These are phyloP conservation scores for Meloidogyne hapla DNA, from an alignment of 1,140 invertebrate genomes.

Conservation along the genomic window DNA sequence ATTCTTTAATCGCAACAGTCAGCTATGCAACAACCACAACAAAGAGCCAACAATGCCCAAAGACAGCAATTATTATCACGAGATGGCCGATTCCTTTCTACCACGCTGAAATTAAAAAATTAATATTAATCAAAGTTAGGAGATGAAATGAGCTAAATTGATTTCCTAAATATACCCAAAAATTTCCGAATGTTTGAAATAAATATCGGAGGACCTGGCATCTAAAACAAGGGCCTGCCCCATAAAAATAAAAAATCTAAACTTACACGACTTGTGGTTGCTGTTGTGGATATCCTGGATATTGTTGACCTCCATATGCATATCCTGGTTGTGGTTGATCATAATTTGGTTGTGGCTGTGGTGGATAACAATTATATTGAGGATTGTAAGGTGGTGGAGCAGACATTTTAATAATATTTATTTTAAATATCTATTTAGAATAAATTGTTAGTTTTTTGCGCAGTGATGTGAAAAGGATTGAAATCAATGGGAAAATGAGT, in stretches of 20 bases:
- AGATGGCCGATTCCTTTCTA: constrained; percentile 32
- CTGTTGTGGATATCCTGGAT: constrained; percentile 29
- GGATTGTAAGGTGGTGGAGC: constrained; percentile 37
- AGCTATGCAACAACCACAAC: constrained; percentile 42
- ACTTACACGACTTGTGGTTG: constrained; percentile 47
- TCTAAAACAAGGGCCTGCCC: no score
- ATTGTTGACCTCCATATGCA: not conserved
- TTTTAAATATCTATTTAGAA: not conserved
- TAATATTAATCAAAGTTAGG: not conserved
- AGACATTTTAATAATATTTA: constrained; percentile 18
- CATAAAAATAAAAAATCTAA: not conserved
- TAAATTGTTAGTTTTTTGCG: no score
- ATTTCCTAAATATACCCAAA: no score
- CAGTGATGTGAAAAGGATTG: no score
- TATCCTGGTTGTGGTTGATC: constrained; percentile 23
- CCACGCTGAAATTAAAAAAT: constrained; percentile 31
- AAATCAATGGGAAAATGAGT: no score
- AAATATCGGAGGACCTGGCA: no score
- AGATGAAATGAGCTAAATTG: constrained; percentile 8
- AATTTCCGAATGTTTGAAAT: no score
- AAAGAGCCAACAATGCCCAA: constrained; percentile 39
- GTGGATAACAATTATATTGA: constrained; percentile 24
- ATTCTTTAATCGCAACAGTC: constrained; percentile 37
- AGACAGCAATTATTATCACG: constrained; percentile 40
- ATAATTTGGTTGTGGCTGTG: constrained; percentile 32